These are phyloP conservation scores for Arvicanthis niloticus DNA, from an alignment of 2,113 vertebrate genomes.

Conservation along the genomic window DNA sequence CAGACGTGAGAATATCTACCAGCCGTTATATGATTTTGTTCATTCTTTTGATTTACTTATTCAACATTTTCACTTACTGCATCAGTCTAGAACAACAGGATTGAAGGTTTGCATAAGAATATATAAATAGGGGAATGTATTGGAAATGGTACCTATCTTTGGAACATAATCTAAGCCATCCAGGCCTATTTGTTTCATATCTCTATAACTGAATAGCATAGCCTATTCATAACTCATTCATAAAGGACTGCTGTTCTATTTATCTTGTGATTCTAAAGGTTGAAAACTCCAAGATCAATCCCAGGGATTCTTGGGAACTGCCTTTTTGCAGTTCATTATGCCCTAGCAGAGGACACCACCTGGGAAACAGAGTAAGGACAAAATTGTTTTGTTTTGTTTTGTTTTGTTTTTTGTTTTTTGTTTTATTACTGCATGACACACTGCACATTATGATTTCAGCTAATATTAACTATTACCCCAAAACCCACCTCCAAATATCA, in stretches of 20 bases:
- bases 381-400: too few species aligned
- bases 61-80: not conserved
- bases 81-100: not conserved
- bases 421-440: rapidly evolving
- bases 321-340: not conserved
- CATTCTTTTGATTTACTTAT: not conserved
- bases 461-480: not conserved
- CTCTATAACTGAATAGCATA: not conserved
- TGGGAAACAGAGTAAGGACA: not conserved
- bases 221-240: not conserved
- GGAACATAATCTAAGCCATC: not conserved
- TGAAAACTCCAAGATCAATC: not conserved
- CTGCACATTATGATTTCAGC: too few species aligned
- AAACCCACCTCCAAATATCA: rapidly evolving
- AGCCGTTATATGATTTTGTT: not conserved
- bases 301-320: too few species aligned
- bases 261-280: not conserved
- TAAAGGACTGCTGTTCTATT: not conserved
- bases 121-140: not conserved
- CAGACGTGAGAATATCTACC: not conserved
- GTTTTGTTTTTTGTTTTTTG: too few species aligned
- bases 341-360: rapidly evolving
- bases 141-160: not conserved
- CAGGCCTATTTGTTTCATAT: not conserved
- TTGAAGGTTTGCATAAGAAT: not conserved